Base-by-base conservation (phyloP, 1,140 invertebrate genomes). In the Lordiphosa stackelbergi region DNA sequence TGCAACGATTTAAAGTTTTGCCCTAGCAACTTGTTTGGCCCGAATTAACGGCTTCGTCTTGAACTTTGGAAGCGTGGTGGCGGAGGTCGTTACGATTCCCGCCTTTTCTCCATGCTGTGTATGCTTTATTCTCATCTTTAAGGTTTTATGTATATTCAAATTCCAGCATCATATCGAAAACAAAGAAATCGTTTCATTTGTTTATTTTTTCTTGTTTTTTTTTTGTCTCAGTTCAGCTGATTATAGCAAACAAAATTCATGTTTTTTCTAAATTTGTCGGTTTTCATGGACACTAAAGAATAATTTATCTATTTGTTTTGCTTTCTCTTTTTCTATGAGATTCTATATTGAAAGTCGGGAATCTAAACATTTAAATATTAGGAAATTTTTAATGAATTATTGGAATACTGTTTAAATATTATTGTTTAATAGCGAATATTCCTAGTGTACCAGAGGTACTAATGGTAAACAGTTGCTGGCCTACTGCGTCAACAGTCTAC, bases 41-140 rank as follows among this genome's bases (percentile, higher is more conserved):
- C 51, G 64, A 68, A 57, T 68, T 58, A 68, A 68, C 64, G 60
- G 61, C 42, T 65, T 52, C 60, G 19, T 16, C 42, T 60, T 34
- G n/a, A 37, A 35, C 19, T 63, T 57, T 53, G 9, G 11, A 34
- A 54, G 24, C 41, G 38, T 65, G 52, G 65, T 46, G 64, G 51
- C 46, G 46, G 54, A 66, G 7, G 42, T 45, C 16, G 24, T 9
- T 46, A 28, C 43, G 31, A 28, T 46, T 68, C 64, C 64, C 64
- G 64, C 64, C 46, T 58, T 59, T 66, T 66, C 46, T 31, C 4
- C 12, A 24, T 12, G 43, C 0, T 2, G 28, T 31, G 28, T 31
- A 1, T 31, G 28, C 6, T 8, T 31, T 2, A 31, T 31, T 31
- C 28, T 7, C 28, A 31, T 31, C 28, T 31, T 9, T 4, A 7